Base-by-base conservation (phyloP, 2,888 invertebrate genomes). In the Temnothorax ravouxi region DNA sequence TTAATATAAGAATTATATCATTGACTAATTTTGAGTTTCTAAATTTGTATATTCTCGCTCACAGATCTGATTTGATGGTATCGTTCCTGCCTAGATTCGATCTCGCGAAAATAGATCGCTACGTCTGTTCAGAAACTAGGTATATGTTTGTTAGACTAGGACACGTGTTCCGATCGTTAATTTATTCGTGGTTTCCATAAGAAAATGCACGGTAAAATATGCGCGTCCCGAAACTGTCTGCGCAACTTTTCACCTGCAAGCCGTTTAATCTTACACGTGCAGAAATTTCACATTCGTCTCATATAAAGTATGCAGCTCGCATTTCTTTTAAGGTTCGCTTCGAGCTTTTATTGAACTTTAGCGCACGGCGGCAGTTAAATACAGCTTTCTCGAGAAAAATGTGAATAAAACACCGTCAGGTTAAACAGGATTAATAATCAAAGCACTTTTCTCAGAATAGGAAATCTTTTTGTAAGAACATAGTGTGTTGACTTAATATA, bases 61-160 rank as follows among this genome's bases (percentile, higher is more conserved):
- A 34, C 71, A 69, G 62, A 79, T 87, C 41, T 38, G 44, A 41
- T 64, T 66, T 38, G 50, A 38, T 50, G 66, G 66, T 83, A 74
- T 67, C 56, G 69, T 83, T 67, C 38, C 72, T 34, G 56, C 86
- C 34, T 75, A 86, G 85, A 83, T 87, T 80, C 84, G 81, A 56
- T 80, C 71, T 81, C 77, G 85, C 84, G 62, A 84, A 89, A 89
- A 89, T 89, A 88, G 85, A 89, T 86, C 79, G 80, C 83, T 84
- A 79, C 56, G 69, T 85, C 67, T 88, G 71, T 84, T 84, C 84
- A 52, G 77, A 76, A 62, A 50, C 38, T 56, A 25, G 25, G 25
- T 25, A 15, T 34, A 54, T 79, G 47, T 25, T 41, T 50, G 34
- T 75, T 34, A 21, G 15, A 59, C 18, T 50, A 62, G 18, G 62